phyloP scores from a whole-genome alignment of 1,140 invertebrate genomes.

The Mesaphorura yosii region DNA sequence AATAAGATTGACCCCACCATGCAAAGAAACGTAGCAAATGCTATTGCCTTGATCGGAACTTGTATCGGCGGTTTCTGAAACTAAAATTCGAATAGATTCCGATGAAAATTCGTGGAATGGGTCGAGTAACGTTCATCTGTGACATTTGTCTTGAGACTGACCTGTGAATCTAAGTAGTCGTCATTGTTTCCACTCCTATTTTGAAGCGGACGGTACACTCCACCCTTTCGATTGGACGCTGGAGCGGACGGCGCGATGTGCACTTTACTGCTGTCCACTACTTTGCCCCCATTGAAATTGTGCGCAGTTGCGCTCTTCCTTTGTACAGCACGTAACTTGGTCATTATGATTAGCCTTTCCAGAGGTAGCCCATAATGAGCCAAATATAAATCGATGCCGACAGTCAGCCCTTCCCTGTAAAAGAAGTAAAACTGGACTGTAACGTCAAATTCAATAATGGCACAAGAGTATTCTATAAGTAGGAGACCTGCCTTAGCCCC shows the following conservation, averaged over 20 bases:
- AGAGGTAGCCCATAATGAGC: not conserved
- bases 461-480: no score
- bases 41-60: conserved; percentile 71
- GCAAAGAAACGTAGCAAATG: conserved; percentile 59
- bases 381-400: no score
- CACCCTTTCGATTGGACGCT: not conserved
- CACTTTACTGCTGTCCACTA: no score
- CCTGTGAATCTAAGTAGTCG: conserved; percentile 26
- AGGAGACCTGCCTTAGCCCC: no score
- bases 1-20: conserved; percentile 59
- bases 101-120: no score
- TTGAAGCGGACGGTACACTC: not conserved
- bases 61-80: conserved; percentile 47
- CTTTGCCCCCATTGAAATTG: no score
- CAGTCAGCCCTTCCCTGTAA: no score
- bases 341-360: conserved; percentile 5
- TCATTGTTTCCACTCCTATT: conserved; percentile 7
- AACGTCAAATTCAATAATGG: no score
- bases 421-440: no score
- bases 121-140: no score
- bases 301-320: not conserved
- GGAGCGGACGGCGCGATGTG: no score
- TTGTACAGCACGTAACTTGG: conserved; percentile 9
- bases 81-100: conserved; percentile 36
- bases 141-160: no score